Percentiles rank a stretch among this genome's conserved stretches.
Conservation (phyloP, 30 jellyfish, hydroid and myxozoan species). For the Turritopsis rubra region DNA sequence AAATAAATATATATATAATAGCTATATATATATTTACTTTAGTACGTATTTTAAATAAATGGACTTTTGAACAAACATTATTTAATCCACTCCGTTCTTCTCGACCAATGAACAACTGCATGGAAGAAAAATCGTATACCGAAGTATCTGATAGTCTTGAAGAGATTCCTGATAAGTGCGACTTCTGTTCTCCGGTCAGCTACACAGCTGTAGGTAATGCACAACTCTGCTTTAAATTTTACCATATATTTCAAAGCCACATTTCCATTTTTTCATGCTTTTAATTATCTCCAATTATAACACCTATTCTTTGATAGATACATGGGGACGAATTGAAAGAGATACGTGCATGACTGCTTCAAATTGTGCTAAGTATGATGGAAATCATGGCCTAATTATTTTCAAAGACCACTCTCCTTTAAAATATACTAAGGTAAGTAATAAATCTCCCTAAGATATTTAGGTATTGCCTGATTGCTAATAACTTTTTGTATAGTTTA, state of each 20-base stretch:
- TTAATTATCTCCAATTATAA: too few relatives aligned
- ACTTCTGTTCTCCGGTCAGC: conserved; percentile 30
- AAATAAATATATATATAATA: too few relatives aligned
- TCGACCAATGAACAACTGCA: conserved; percentile 31
- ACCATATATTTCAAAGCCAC: not conserved
- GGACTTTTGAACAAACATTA: conserved; percentile 33
- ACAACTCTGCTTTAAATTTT: not conserved
- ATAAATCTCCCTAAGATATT: not conserved
- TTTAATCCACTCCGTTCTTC: conserved; percentile 26
- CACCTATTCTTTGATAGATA: too few relatives aligned
- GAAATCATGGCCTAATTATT: conserved; percentile 20
- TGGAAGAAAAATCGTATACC: conserved; percentile 15
- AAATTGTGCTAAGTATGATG: conserved; percentile 37
- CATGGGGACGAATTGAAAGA: conserved; percentile 36
- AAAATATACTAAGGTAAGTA: conserved; percentile 21
- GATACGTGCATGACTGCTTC: conserved; percentile 30
- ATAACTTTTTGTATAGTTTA: too few relatives aligned
- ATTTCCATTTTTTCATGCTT: too few relatives aligned
- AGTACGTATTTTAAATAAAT: conserved; percentile 31
- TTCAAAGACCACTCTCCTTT: conserved; percentile 38
- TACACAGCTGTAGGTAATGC: conserved; percentile 32
- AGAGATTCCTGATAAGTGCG: conserved; percentile 29
- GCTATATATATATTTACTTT: too few relatives aligned
- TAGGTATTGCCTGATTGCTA: not conserved
- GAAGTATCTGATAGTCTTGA: conserved; percentile 25